Evolutionary conservation across 2,113 vertebrate species (phyloP).

Genomic region (Bos javanicus): DNA sequence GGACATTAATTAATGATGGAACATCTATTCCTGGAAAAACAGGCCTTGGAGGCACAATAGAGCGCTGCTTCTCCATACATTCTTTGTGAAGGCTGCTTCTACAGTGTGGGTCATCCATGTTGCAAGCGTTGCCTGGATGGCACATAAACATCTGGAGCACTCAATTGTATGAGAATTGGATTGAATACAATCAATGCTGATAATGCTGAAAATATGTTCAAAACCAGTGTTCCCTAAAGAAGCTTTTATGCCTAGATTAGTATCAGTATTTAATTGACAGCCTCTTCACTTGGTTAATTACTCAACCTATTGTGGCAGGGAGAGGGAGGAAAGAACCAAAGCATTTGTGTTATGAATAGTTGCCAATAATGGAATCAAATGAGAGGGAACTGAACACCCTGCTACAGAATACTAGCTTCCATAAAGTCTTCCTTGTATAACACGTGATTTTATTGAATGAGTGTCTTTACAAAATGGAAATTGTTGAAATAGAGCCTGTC

Average conservation of each 20-base stretch:
- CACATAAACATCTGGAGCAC: slow-evolving; percentile 84
- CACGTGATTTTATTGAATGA: slow-evolving; percentile 70
- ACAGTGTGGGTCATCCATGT: slow-evolving; percentile 71
- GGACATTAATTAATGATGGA: slow-evolving; percentile 84
- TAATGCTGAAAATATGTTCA: slow-evolving; percentile 82
- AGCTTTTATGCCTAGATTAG: slow-evolving; percentile 88
- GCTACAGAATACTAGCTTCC: slow-evolving; percentile 51
- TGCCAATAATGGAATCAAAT: slow-evolving; percentile 83
- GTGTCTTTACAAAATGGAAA: slow-evolving; percentile 74
- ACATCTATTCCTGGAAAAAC: slow-evolving; percentile 77
- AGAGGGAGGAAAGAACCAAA: slow-evolving; percentile 79
- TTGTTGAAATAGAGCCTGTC: slow-evolving; percentile 22
- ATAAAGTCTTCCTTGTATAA: slow-evolving; percentile 61
- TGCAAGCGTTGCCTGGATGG: slow-evolving; percentile 80
- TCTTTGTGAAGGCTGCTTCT: slow-evolving; percentile 79
- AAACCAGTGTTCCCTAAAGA: slow-evolving; percentile 80
- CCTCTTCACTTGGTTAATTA: slow-evolving; percentile 89
- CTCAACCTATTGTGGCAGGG: slow-evolving; percentile 77
- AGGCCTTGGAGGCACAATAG: slow-evolving; percentile 81
- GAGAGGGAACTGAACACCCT: slow-evolving; percentile 65
- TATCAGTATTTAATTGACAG: slow-evolving; percentile 89
- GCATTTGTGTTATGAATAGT: slow-evolving; percentile 84
- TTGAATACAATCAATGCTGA: slow-evolving; percentile 81
- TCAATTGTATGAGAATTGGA: slow-evolving; percentile 84
- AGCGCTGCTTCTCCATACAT: slow-evolving; percentile 74